Percentiles rank a stretch among this genome's conserved stretches.
Evolutionary conservation across 2,113 vertebrate species (phyloP).

Genomic region (Charina bottae): DNA sequence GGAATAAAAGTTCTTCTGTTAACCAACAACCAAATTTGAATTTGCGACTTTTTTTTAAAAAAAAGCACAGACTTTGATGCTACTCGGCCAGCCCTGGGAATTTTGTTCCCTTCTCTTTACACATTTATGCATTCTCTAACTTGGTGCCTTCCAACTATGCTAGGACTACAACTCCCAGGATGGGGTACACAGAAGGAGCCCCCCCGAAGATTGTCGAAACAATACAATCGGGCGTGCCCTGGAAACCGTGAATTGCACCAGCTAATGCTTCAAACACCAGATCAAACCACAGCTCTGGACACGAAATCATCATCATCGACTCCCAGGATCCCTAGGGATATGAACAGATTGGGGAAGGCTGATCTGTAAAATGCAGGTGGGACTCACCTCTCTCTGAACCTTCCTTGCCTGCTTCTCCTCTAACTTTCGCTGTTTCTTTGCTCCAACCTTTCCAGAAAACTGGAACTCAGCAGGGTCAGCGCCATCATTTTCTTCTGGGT

Average conservation of each 20-base stretch:
- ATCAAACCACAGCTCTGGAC: too few species aligned
- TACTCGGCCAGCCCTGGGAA: not conserved
- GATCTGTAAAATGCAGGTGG: slow-evolving; percentile 39
- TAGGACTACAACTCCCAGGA: not conserved
- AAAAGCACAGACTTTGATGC: not conserved
- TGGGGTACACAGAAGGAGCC: too few species aligned
- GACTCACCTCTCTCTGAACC: slow-evolving; percentile 90
- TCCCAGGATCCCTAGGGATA: not conserved
- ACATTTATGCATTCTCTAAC: not conserved
- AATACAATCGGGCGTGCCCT: too few species aligned
- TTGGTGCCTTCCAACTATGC: not conserved
- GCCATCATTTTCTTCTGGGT: slow-evolving; percentile 71
- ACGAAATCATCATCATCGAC: too few species aligned
- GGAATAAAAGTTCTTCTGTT: not conserved
- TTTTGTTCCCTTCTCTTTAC: not conserved
- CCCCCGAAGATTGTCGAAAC: too few species aligned
- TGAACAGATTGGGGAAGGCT: not conserved
- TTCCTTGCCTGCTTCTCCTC: slow-evolving; percentile 96
- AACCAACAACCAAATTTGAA: not conserved
- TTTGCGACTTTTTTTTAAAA: too few species aligned
- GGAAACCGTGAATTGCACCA: too few species aligned
- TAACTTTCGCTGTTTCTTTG: slow-evolving; percentile 94
- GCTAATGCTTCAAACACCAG: too few species aligned
- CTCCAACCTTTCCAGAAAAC: slow-evolving; percentile 84
- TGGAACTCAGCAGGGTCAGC: slow-evolving; percentile 76